Evolutionary conservation across 2,797 vertebrate genomes (phyloP), one percentile per base, ranked within the genome.

Genomic region (Huso huso): DNA sequence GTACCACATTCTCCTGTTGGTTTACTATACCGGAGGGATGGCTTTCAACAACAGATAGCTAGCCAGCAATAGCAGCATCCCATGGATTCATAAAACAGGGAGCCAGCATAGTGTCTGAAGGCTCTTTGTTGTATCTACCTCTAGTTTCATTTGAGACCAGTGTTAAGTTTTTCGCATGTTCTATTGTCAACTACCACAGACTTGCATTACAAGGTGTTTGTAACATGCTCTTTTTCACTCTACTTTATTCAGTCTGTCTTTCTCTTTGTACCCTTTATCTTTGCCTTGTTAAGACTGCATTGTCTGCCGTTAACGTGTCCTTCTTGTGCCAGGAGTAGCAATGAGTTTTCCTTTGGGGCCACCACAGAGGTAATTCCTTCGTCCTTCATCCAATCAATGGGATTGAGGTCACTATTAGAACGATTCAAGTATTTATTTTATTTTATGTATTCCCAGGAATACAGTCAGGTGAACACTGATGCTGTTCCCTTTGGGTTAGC

Each of bases 301-400:
- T 60, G 64, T 74, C 71, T 74, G 66, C 75, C 73, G 76, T 71
- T 77, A 66, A 51, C 53, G 71, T 75, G 73, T 78, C 73, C 76
- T 70, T 72, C 62, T 65, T 70, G 77, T 75, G 58, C 78, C 80
- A 79, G 62, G 71, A 75, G 76, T 81, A 68, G 70, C 67, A 11
- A 71, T 75, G 71, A 75, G 77, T 75, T 80, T 73, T 72, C 77
- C 4, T 9, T 72, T 69, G 81, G 81, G 81, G 79, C 82, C 75
- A 82, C 74, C 76, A 75, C 71, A n/a, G 10, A 77, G 79, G 71
- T 74, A 79, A 86, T 86, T 85, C 80, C 84, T 78, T 72, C 70
- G 81, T 83, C 79, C 79, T 83, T 86, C 77, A 84, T 85, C 84
- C 83, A 88, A 88, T 88, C 87, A 87, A 75, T 73, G 55, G 55